These are phyloP conservation scores for Epinephelus fuscoguttatus DNA, from an alignment of 2,113 vertebrate genomes.

Conservation along the genomic window DNA sequence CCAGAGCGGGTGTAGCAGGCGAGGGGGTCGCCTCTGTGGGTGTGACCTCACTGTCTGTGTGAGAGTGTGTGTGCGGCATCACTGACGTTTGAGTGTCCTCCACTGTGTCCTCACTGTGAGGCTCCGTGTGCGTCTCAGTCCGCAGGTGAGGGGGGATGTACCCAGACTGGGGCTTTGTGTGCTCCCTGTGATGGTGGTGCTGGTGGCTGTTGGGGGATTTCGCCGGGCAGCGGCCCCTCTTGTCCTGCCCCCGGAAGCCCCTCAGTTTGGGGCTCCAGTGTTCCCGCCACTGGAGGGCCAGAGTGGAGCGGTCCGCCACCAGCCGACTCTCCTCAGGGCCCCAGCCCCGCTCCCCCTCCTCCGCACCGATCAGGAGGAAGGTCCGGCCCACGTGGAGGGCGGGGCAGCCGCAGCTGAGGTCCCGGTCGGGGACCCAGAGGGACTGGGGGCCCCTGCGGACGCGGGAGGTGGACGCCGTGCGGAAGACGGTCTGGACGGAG, in stretches of 20 bases:
- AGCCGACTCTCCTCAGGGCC: conserved; percentile 85
- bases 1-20: neutral
- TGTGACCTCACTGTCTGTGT: neutral
- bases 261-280: conserved; percentile 90
- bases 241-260: conserved; percentile 89
- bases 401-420: conserved; percentile 89
- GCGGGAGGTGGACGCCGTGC: conserved; percentile 72
- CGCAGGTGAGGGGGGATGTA: conserved; percentile 84
- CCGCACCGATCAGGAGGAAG: conserved; percentile 85
- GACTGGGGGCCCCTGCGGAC: conserved; percentile 85
- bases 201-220: conserved; percentile 39
- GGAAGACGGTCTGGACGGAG: conserved; percentile 87
- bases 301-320: conserved; percentile 88
- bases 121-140: conserved; percentile 48
- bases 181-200: conserved; percentile 19
- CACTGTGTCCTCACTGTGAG: neutral
- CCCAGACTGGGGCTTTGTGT: conserved; percentile 49
- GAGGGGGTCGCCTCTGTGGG: conserved; percentile 9
- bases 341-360: conserved; percentile 80
- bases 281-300: conserved; percentile 91
- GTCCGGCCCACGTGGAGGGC: conserved; percentile 84
- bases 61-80: conserved; percentile 6
- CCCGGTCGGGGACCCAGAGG: conserved; percentile 89
- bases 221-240: conserved; percentile 84
- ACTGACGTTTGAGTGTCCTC: conserved; percentile 19